A percentile compares a stretch with the other conserved stretches of the same genome.
Conservation (phyloP, 37 sponge, comb jelly and placozoan genomes). For the Aplysina aerophoba region DNA sequence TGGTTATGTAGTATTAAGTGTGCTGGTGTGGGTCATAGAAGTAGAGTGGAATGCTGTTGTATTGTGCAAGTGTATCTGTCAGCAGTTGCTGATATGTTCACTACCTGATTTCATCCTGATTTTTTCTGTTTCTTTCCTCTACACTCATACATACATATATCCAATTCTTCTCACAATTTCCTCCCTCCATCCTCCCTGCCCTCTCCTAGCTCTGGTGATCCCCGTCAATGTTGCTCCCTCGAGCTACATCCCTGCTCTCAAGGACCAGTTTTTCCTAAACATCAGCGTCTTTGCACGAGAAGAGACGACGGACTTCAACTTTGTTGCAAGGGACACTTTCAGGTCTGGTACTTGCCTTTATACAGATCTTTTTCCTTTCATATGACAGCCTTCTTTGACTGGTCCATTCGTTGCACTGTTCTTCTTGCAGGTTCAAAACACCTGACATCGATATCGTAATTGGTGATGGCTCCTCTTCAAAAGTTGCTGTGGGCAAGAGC, state of each 20-base stretch:
- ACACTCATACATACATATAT: neutral
- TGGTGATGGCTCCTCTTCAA: neutral
- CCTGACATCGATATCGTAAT: conserved; percentile 9
- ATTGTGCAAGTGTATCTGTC: no score
- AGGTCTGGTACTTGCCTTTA: neutral
- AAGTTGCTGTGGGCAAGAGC: conserved; percentile 5
- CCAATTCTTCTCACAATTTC: no score
- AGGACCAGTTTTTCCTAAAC: conserved; percentile 46
- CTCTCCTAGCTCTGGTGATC: neutral
- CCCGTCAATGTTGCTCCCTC: neutral
- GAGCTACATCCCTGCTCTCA: conserved; percentile 24
- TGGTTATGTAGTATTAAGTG: no score
- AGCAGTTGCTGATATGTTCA: neutral
- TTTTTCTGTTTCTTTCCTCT: neutral
- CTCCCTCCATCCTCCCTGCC: neutral
- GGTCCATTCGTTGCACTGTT: no score
- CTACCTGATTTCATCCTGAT: neutral
- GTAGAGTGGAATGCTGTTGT: no score
- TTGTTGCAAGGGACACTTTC: conserved; percentile 24
- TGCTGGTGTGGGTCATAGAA: no score
- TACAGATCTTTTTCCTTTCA: no score
- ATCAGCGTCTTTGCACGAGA: conserved; percentile 38
- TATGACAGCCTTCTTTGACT: no score
- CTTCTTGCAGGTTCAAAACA: conserved; percentile 19
- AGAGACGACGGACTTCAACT: conserved; percentile 29